Evolutionary conservation across 2,888 invertebrate genomes (phyloP), one percentile per base, ranked within the genome.

Genomic region (Agrilus biguttatus): DNA sequence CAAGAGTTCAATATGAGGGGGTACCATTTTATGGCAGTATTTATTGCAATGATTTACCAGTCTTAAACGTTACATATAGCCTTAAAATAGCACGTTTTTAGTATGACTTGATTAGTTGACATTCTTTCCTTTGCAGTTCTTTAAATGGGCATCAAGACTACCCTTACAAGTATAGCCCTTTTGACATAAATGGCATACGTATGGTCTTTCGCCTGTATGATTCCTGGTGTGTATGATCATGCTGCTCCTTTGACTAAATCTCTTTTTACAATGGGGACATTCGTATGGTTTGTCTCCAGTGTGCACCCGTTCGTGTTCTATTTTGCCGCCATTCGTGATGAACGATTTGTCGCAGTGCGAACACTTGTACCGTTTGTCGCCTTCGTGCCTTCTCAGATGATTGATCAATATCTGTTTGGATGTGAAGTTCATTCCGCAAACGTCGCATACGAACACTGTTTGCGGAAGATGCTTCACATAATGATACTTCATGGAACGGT

Each of bases 401-500:
- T 58, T 47, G 7, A 51, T 51, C 8, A 62, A 51, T 45, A 58
- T 59, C 39, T 57, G 54, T 40, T 55, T 55, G 33, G 55, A 55
- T 1, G 57, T 53, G 39, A 60, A 60, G 2, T 56, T 53, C 44
- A 59, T 58, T n/a, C 58, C 58, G 43, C 60, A 60, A n/a, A 55
- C 57, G 34, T 57, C 57, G 41, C 60, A 60, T 4, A 58, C 21
- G 4, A 8, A 39, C 14, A 12, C 5, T 3, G 13, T 39, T 39
- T 39, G 17, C 5, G 13, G 39, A 19, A 1, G 17, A 12, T 60
- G 58, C 35, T 36, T 44, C 39, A 10, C 42, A 41, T 17, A 28
- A 5, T 28, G 12, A 21, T 41, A 0, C 60, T 66, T 66, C 42
- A 59, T 58, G 47, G 66, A 65, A 39, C 64, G 64, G 48, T 66